Base-by-base conservation (phyloP, 2,113 vertebrate genomes). In the Lasiurus cinereus region DNA sequence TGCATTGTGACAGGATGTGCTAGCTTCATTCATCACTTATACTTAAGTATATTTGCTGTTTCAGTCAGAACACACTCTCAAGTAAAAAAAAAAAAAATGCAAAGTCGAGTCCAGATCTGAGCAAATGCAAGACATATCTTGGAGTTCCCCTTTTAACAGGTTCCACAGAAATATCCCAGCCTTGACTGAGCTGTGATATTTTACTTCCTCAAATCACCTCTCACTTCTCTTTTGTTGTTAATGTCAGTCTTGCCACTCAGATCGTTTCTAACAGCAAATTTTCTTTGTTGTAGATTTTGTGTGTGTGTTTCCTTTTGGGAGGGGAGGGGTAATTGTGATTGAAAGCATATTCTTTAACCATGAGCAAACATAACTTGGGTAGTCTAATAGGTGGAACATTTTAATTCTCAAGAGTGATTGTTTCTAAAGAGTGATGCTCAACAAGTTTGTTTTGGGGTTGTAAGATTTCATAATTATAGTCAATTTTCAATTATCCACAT, bases 161-260 rank as follows among this genome's bases (percentile, higher is more conserved):
- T 89, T 97, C 88, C 95, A 90, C 82, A 70, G 94, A 97, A 96
- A 93, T 95, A 94, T 98, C 93, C 91, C 90, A 95, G 85, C 67
- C 96, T 95, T 93, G 80, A 91, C 92, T 94, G 19, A 93, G 96
- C 83, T 93, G 90, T 43, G 39, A 39, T 39, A 0, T 91, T 97
- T 97, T 96, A 97, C 98, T 98, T 98, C 97, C 98, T 97, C 98
- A 98, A 98, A 97, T 79, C 93, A 92, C 97, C 73, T 98, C 88
- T 97, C 97, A 97, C 97, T 98, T 98, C 98, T 92, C 50, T 72
- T 97, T 97, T 92, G 46, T 82, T 90, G 80, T 62, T 54, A 5
- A 4, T 46, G n/a, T 85, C 83, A 92, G 90, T 93, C 84, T 2
- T 86, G 54, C 88, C 6, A 67, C 64, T 74, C 43, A 36, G 87